Evolutionary conservation across 2,797 vertebrate genomes (phyloP).

Genomic region (Anolis apletophallus): DNA sequence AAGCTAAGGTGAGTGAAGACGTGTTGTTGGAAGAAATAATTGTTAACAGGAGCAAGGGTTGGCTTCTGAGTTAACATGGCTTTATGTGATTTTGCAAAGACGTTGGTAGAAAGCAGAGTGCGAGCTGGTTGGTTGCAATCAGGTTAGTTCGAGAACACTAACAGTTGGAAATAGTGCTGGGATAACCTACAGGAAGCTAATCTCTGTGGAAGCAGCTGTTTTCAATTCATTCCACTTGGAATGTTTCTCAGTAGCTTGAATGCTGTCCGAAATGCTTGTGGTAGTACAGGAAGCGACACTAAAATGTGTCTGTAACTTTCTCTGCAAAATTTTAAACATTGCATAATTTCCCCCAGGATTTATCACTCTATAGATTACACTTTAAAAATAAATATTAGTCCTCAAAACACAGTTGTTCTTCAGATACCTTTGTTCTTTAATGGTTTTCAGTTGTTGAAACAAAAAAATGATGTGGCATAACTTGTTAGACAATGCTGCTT

Average conservation of each 20-base stretch:
- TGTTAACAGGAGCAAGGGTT: conserved; percentile 6
- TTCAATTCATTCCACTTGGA: background rate
- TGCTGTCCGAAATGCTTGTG: background rate
- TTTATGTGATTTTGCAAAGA: background rate
- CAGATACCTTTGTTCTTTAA: rapidly evolving
- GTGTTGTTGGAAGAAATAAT: background rate
- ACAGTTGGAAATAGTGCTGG: background rate
- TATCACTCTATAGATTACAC: rapidly evolving
- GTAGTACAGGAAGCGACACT: background rate
- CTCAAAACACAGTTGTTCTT: background rate
- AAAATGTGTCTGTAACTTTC: background rate
- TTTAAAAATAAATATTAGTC: conserved; percentile 17
- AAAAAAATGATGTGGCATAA: conserved; percentile 29
- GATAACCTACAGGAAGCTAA: background rate
- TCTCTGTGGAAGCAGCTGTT: background rate
- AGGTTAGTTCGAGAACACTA: background rate
- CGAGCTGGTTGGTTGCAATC: background rate
- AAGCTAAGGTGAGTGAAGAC: conserved; percentile 84
- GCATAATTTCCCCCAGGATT: background rate
- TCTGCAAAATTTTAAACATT: conserved; percentile 5
- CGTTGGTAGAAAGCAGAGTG: background rate
- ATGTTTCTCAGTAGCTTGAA: background rate
- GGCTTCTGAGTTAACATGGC: background rate
- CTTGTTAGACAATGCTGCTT: conserved; percentile 51
- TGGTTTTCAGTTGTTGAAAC: background rate